A percentile compares a stretch with the other conserved stretches of the same genome.
Conservation (phyloP, 1,140 invertebrate genomes). For the Lethocerus indicus region DNA sequence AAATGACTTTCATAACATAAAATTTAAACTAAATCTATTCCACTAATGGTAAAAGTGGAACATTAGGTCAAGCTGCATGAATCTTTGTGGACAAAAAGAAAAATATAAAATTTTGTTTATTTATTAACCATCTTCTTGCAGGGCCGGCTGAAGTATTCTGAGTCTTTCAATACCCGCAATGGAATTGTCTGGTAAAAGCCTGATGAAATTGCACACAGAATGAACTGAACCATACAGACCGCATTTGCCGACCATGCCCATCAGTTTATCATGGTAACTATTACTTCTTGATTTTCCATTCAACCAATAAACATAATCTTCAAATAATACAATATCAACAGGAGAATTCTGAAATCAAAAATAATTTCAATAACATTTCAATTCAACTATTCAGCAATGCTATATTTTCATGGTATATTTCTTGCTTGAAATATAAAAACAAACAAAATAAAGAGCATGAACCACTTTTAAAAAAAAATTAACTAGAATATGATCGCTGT, state of each 20-base stretch:
- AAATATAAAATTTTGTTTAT: background rate
- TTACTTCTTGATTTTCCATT: background rate
- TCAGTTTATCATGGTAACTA: background rate
- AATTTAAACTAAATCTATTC: background rate
- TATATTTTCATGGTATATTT: background rate
- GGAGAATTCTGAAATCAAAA: constrained; percentile 9
- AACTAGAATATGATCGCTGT: background rate
- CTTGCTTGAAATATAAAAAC: background rate
- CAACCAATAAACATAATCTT: constrained; percentile 17
- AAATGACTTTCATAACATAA: background rate
- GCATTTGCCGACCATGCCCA: constrained; percentile 12
- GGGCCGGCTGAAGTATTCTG: constrained; percentile 13
- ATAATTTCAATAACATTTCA: background rate
- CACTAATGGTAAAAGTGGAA: background rate
- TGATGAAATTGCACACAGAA: constrained; percentile 7
- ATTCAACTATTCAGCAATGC: constrained; percentile 1
- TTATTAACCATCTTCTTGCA: constrained; percentile 11
- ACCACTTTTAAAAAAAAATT: background rate
- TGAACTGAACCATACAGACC: constrained; percentile 6
- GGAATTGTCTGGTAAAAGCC: constrained; percentile 7
- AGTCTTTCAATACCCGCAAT: background rate
- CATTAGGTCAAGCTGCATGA: background rate
- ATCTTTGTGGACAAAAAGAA: background rate
- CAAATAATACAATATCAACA: constrained; percentile 15
- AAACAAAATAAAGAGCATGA: background rate